These are phyloP conservation scores for Sula dactylatra DNA, from an alignment of 2,113 vertebrate species.

Conservation along the genomic window DNA sequence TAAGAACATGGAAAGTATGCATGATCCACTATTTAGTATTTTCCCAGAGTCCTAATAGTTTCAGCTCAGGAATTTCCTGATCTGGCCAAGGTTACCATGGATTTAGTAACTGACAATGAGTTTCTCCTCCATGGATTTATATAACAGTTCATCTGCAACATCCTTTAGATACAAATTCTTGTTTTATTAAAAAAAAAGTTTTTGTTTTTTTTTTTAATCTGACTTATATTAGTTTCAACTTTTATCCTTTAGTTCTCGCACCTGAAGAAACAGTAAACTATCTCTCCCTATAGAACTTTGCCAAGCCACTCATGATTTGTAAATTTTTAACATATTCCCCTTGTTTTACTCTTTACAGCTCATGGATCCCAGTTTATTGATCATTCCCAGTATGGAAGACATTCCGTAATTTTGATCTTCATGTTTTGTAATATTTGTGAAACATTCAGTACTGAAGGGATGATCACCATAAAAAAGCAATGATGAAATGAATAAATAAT, in stretches of 20 bases:
- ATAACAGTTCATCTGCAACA: background rate
- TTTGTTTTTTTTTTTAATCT: background rate
- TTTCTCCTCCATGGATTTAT: background rate
- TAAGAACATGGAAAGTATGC: background rate
- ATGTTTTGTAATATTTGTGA: background rate
- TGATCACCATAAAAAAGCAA: background rate
- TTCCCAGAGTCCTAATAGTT: background rate
- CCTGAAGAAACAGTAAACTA: background rate
- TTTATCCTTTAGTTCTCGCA: background rate
- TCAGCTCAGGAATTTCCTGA: background rate
- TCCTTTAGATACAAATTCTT: background rate
- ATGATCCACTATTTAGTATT: background rate
- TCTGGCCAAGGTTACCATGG: background rate
- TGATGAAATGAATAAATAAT: conserved; percentile 25
- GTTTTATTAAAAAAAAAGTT: background rate
- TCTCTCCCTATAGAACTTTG: background rate
- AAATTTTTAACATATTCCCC: background rate
- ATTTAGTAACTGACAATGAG: background rate
- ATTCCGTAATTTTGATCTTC: background rate
- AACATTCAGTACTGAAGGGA: background rate
- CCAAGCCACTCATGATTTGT: background rate
- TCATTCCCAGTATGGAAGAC: background rate
- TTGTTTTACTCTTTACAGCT: background rate
- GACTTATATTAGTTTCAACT: background rate
- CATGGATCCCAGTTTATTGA: background rate